phyloP scores from a whole-genome alignment of 2,888 invertebrate species.

The Acronicta alni region DNA sequence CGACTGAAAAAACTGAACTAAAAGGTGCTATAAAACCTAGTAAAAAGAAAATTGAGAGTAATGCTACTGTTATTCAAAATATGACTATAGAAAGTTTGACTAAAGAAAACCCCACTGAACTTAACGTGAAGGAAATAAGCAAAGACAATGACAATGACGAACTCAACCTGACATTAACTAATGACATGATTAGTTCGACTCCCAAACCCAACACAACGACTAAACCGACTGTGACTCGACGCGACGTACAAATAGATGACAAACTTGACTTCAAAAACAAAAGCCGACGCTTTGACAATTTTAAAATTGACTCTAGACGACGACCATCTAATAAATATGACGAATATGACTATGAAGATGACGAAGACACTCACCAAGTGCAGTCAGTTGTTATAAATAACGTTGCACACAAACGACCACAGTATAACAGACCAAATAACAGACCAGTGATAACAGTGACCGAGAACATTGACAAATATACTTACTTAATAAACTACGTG shows the following conservation, averaged over 20 bases:
- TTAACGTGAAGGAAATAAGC: constrained; percentile 48
- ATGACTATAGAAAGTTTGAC: constrained; percentile 58
- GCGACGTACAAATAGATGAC: constrained; percentile 82
- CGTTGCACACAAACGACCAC: constrained; percentile 77
- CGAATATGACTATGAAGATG: constrained; percentile 75
- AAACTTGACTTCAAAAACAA: constrained; percentile 90
- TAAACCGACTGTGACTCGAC: constrained; percentile 62
- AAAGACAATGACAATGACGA: constrained; percentile 59
- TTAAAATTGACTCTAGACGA: constrained; percentile 67
- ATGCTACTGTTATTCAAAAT: constrained; percentile 60
- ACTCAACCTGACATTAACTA: constrained; percentile 57
- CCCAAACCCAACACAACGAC: constrained; percentile 38
- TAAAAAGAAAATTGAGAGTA: constrained; percentile 59
- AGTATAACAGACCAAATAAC: constrained; percentile 47
- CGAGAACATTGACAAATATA: constrained; percentile 85
- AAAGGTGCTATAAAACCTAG: constrained; percentile 54
- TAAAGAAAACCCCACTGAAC: constrained; percentile 48
- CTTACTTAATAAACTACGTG: constrained; percentile 87
- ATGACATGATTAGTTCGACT: constrained; percentile 51
- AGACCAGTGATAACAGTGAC: constrained; percentile 84
- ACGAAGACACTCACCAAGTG: constrained; percentile 76
- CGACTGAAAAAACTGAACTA: constrained; percentile 64
- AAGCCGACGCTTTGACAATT: constrained; percentile 77
- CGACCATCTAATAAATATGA: constrained; percentile 69
- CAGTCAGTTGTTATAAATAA: constrained; percentile 83